Conservation (phyloP, 2,888 invertebrate genomes). For the Phaedon cochleariae region DNA sequence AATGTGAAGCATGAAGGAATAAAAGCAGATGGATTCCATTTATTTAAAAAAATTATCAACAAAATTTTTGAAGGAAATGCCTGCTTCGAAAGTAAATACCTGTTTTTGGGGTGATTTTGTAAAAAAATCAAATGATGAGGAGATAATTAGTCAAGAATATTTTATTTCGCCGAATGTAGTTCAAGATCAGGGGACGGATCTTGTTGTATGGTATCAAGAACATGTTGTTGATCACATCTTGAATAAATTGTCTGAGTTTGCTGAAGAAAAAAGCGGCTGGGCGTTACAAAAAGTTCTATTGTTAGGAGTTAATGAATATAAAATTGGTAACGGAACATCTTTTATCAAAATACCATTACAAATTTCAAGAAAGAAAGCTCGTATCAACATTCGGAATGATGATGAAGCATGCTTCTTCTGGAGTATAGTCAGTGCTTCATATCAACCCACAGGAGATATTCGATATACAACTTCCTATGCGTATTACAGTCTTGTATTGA, state of each 20-base stretch:
- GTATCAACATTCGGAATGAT: neutral
- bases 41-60: neutral
- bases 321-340: neutral
- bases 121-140: conserved; percentile 1
- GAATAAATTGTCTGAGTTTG: neutral
- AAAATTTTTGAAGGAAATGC: neutral
- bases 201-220: neutral
- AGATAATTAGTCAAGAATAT: conserved; percentile 3
- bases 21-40: neutral
- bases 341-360: neutral
- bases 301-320: neutral
- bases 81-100: neutral
- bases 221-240: neutral
- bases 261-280: neutral
- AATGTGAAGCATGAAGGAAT: conserved; percentile 3
- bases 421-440: conserved; percentile 3
- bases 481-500: neutral
- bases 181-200: neutral
- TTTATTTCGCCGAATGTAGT: conserved; percentile 20
- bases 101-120: neutral
- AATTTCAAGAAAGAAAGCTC: neutral
- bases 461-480: neutral
- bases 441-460: neutral
- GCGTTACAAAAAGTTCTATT: neutral
- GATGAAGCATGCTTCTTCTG: no score